Evolutionary conservation across 2,888 invertebrate genomes (phyloP), one percentile per base, ranked within the genome.

Genomic region (Panzeria rudis): DNA sequence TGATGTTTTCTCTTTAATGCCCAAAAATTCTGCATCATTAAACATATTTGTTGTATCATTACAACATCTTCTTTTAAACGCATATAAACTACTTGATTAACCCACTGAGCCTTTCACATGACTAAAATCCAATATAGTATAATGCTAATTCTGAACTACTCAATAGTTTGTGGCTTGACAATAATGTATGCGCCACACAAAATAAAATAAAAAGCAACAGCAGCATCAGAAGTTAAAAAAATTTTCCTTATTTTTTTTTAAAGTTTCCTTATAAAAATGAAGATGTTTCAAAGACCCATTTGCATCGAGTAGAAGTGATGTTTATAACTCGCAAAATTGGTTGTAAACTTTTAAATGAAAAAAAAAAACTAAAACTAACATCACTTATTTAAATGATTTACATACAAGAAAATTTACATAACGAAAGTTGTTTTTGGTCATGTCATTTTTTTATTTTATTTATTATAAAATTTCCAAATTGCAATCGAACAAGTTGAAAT

Each of bases 1-100:
- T 64, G 17, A n/a, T 69, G 38, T 32, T 66, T 32, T 68, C 50
- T 15, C 32, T 38, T 50, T 52, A 50, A 66, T 56, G 29, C 25
- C 25, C 69, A 38, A 62, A 69, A 59, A 52, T 66, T 69, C 50
- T 41, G 20, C 61, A 61, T 38, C 47, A 59, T 83, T 83, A 68
- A 77, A 59, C 15, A 1, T n/a, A 7, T 62, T 41, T 41, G 11
- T 29, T 20, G 38, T 44, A 59, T 32, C 50, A 64, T 20, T 44
- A 25, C 56, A 64, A 76, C 44, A 56, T 64, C 62, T 71, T 76
- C 54, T 85, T 75, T 79, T 82, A 79, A 85, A 85, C 85, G 85
- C 85, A 85, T 85, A 85, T 79, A 85, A 85, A 85, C 85, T 64
- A 54, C 85, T 75, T 82, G 82, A 85, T 85, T 85, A 85, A 85